These are phyloP conservation scores for Rachycentron canadum DNA, from an alignment of 2,797 vertebrate genomes.

Conservation along the genomic window DNA sequence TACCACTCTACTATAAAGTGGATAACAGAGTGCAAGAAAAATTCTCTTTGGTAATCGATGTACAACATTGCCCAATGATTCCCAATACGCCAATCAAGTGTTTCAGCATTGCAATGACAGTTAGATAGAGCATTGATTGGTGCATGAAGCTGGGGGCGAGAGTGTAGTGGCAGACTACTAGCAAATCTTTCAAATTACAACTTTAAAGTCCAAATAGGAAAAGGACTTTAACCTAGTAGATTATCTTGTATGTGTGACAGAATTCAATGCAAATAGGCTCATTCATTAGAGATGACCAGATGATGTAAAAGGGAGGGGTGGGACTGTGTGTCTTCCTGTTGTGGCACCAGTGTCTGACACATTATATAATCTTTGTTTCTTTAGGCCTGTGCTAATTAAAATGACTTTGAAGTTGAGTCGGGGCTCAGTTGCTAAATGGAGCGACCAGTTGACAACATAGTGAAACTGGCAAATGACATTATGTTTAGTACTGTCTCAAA, in stretches of 20 bases:
- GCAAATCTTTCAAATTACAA: not conserved
- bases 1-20: not conserved
- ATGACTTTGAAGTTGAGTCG: constrained; percentile 64
- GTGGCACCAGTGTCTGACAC: constrained; percentile 44
- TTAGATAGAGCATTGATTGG: not conserved
- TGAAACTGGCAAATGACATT: constrained; percentile 42
- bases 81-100: not conserved
- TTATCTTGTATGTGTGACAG: not conserved
- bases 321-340: constrained; percentile 48
- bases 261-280: not conserved
- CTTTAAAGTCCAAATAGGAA: not conserved
- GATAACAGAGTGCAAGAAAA: not conserved
- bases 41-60: not conserved
- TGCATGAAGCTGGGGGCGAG: too few relatives aligned
- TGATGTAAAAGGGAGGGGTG: constrained; percentile 13
- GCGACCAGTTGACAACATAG: constrained; percentile 38
- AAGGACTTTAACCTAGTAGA: not conserved
- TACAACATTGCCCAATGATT: not conserved
- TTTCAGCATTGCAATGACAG: not conserved
- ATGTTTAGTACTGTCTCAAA: not conserved
- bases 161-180: not conserved
- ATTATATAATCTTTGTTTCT: constrained; percentile 61
- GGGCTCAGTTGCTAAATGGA: constrained; percentile 55
- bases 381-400: constrained; percentile 57
- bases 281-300: not conserved